phyloP scores from a whole-genome alignment of 2,888 invertebrate genomes.

The Nemurella pictetii region DNA sequence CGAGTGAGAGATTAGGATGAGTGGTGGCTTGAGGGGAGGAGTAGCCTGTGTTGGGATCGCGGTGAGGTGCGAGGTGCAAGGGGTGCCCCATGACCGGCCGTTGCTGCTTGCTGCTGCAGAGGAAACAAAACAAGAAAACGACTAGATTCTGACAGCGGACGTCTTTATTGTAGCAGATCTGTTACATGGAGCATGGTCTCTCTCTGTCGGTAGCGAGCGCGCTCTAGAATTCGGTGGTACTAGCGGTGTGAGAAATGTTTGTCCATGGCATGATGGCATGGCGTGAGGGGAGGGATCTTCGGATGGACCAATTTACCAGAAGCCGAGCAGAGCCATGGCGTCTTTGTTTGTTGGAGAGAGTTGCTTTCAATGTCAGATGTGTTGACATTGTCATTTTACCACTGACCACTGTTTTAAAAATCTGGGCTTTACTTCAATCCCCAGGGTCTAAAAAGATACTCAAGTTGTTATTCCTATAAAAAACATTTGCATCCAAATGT shows the following conservation, averaged over 20 bases:
- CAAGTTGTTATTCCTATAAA: too few species aligned
- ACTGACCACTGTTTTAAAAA: too few species aligned
- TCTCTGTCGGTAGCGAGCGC: not conserved
- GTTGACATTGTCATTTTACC: too few species aligned
- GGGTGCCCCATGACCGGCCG: too few species aligned
- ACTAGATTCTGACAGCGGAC: slow-evolving; percentile 16
- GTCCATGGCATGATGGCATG: too few species aligned
- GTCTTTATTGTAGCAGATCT: slow-evolving; percentile 28
- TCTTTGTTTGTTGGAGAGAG: not conserved
- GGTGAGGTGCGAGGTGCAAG: not conserved
- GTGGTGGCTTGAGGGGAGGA: not conserved
- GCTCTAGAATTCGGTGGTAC: slow-evolving; percentile 5
- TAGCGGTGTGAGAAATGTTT: slow-evolving; percentile 22
- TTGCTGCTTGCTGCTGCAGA: not conserved
- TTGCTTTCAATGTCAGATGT: too few species aligned
- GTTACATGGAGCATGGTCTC: not conserved
- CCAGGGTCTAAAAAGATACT: too few species aligned
- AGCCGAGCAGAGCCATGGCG: not conserved
- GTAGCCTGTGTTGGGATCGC: not conserved
- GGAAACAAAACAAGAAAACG: slow-evolving; percentile 10
- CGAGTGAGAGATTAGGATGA: not conserved
- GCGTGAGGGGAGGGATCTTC: not conserved
- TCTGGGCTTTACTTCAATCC: too few species aligned
- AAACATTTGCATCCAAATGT: too few species aligned
- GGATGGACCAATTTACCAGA: not conserved